Evolutionary conservation across 1,140 invertebrate genomes (phyloP).

Genomic region (Nixonia krombeini): DNA sequence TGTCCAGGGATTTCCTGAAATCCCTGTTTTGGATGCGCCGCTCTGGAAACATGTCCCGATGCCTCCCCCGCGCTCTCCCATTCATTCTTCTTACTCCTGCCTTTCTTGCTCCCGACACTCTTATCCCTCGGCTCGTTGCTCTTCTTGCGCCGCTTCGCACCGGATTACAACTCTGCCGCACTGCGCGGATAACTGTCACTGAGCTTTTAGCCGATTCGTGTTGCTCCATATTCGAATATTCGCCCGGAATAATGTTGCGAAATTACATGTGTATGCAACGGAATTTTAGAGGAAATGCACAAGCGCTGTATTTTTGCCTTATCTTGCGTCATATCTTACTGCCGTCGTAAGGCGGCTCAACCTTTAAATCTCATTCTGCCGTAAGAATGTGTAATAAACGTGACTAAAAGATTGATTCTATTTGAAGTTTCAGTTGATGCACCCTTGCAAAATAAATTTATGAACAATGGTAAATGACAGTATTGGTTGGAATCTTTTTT

Average conservation of each 20-base stretch:
- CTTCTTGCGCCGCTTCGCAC: conserved; percentile 22
- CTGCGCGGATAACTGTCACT: conserved; percentile 37
- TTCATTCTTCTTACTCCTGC: conserved; percentile 6
- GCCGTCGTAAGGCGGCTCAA: too few relatives aligned
- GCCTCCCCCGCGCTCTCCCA: conserved; percentile 11
- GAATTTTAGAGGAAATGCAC: too few relatives aligned
- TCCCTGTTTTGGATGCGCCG: conserved; percentile 67
- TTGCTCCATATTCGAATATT: background rate
- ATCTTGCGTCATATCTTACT: too few relatives aligned
- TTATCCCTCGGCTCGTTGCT: conserved; percentile 23
- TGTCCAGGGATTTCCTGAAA: conserved; percentile 59
- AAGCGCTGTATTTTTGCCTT: too few relatives aligned
- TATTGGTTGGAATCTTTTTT: too few relatives aligned
- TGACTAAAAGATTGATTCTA: too few relatives aligned
- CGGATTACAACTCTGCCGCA: conserved; percentile 50
- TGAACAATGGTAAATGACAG: background rate
- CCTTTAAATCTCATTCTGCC: too few relatives aligned
- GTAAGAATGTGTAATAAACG: too few relatives aligned
- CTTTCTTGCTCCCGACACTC: conserved; percentile 19
- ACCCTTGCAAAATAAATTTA: too few relatives aligned
- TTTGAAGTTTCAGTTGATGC: too few relatives aligned
- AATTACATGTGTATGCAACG: too few relatives aligned
- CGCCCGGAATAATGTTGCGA: background rate
- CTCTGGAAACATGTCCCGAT: conserved; percentile 8
- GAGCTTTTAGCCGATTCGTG: background rate